Evolutionary conservation across 2,888 invertebrate genomes (phyloP), one percentile per base, ranked within the genome.

Genomic region (Ophion ventricosus): DNA sequence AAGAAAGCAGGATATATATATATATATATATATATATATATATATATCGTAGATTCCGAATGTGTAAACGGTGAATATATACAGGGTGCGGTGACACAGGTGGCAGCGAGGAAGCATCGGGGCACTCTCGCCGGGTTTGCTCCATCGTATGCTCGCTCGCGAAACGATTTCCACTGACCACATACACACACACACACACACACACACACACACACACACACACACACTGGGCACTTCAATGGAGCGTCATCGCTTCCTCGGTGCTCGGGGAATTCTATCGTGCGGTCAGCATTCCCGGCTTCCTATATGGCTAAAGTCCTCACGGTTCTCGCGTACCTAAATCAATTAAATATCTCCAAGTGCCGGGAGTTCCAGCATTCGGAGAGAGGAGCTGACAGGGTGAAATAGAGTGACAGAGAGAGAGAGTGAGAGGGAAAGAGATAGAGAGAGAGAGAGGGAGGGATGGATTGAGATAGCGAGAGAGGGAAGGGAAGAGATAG

Each of bases 311-410:
- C 66, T 29, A 87, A 89, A 89, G 88, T 88, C 87, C 87, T 82
- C 80, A 80, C 82, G 84, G 75, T 84, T 82, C 84, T 76, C 78
- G 84, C 74, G 85, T 88, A 87, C 90, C 88, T 88, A 88, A 90
- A 91, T 91, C 91, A 91, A 91, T 91, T 91, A 90, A 91, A 91
- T 90, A 90, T 91, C 90, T 89, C 85, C 80, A 81, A 77, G 84
- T 84, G 79, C 82, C 77, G 80, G 20, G 83, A 84, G 86, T 85
- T 72, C 80, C 86, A 75, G 70, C 61, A 23, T 69, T 56, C 67
- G 29, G 35, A 75, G 35, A 29, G 54, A 75, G 35, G 63, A 73
- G 64, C 26, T 2, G 63, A 29, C 17, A 25, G 35, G 56, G 43
- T 69, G 56, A 25, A 26, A 29, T 66, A 29, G 61, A 76, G 61